Evolutionary conservation across 2,113 vertebrate genomes (phyloP).

Genomic region (Heterochromis multidens): DNA sequence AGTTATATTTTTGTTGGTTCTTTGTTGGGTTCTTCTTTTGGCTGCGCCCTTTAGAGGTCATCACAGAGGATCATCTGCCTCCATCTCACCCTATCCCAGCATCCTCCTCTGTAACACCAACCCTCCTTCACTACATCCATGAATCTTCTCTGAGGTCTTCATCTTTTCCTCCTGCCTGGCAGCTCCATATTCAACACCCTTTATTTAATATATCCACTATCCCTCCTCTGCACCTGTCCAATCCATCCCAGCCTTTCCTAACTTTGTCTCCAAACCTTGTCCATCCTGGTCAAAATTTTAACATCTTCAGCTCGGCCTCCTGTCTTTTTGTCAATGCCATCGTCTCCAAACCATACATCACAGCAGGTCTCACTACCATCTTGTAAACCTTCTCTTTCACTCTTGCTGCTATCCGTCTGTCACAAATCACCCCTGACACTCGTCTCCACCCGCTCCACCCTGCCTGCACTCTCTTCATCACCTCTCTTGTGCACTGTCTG

Average conservation of each 20-base stretch:
- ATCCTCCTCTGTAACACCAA: neutral
- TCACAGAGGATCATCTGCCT: neutral
- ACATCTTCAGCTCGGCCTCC: neutral
- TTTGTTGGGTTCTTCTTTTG: neutral
- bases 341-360: too few species aligned
- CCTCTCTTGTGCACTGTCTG: too few species aligned
- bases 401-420: neutral
- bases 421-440: neutral
- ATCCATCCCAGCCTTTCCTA: neutral
- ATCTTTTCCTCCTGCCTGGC: neutral
- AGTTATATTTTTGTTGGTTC: neutral
- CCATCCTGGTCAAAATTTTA: neutral
- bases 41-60: neutral
- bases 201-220: accelerated
- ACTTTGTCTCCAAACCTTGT: neutral
- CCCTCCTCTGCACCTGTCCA: neutral
- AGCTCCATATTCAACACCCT: neutral
- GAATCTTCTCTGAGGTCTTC: neutral
- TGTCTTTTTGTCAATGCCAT: neutral
- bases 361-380: neutral
- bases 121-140: neutral
- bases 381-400: neutral
- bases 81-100: neutral
- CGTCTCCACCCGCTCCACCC: neutral
- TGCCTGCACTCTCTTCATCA: neutral